These are phyloP conservation scores for Rapana venosa DNA, from an alignment of 2,888 invertebrate species.

Conservation along the genomic window DNA sequence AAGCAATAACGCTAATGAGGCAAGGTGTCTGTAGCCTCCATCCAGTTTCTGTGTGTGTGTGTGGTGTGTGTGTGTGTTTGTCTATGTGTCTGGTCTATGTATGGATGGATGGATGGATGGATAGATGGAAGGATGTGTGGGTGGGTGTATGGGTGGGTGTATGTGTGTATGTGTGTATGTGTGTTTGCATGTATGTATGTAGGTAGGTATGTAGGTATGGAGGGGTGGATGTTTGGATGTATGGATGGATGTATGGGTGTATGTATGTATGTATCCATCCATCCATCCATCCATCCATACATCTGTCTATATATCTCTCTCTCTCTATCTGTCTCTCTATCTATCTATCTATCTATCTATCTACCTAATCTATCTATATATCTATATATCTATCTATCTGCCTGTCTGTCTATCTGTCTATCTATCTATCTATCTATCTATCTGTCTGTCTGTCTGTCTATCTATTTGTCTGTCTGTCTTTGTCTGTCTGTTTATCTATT, in stretches of 20 bases:
- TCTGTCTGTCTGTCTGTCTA: too few species aligned
- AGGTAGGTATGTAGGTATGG: too few species aligned
- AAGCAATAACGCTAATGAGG: too few species aligned
- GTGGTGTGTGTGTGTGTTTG: neutral
- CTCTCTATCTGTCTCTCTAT: too few species aligned
- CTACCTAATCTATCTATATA: too few species aligned
- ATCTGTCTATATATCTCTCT: neutral
- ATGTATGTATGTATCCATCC: neutral
- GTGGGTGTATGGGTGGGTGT: neutral
- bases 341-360: too few species aligned
- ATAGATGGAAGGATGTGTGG: neutral
- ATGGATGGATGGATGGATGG: neutral
- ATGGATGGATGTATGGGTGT: neutral
- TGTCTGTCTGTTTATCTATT: too few species aligned
- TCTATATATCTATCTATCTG: too few species aligned
- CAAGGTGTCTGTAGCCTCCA: neutral
- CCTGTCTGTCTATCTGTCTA: neutral
- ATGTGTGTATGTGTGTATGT: neutral
- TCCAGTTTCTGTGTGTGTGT: slow-evolving; percentile 1
- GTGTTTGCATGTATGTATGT: neutral
- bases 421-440: neutral
- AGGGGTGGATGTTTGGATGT: neutral
- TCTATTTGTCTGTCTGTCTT: too few species aligned
- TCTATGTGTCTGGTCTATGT: neutral
- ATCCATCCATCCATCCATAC: neutral